Base-by-base conservation (phyloP, 2,888 invertebrate species). In the Epiblema foenella region DNA sequence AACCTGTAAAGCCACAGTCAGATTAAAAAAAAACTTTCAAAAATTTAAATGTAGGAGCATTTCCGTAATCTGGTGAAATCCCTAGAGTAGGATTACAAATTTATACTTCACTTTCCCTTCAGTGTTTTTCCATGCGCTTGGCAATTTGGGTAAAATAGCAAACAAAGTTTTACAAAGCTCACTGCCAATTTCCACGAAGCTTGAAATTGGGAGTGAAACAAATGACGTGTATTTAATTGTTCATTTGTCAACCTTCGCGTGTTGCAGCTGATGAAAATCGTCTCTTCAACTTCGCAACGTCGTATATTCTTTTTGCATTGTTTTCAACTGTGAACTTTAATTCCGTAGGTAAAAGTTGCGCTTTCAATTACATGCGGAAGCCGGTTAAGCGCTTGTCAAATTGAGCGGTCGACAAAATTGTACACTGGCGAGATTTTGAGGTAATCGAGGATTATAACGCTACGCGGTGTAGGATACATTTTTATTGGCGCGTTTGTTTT, bases 221-320 rank as follows among this genome's bases (percentile, higher is more conserved):
- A 68, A 68, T 59, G 24, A n/a, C 67, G 51, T 59, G 39, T n/a
- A 39, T 68, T 59, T 68, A 59, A 59, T 68, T 68, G 51, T 68
- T 51, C 49, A 68, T 68, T 68, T 59, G 59, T 68, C 59, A 52
- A 37, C 66, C 63, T 18, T 18, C 17, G n/a, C 33, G 59, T 51
- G 58, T 68, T 59, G 51, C 39, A 52, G 67, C 59, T 59, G n/a
- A 56, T 56, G 56, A 56, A 56, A 56, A 29, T 29, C 9, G 15
- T 1, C 29, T 2, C 56, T 24, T 3, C 15, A 12, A 15, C 15
- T 56, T 24, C 29, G 3, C 7, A 20, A n/a, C 9, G 56, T n/a
- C 56, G 7, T 9, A 54, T 54, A n/a, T 12, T 9, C 7, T n/a
- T 29, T 29, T 29, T 56, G 8, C 15, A 29, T 56, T 12, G 9